Base-by-base conservation (phyloP, 2,888 invertebrate genomes). In the Agrotis exclamationis region DNA sequence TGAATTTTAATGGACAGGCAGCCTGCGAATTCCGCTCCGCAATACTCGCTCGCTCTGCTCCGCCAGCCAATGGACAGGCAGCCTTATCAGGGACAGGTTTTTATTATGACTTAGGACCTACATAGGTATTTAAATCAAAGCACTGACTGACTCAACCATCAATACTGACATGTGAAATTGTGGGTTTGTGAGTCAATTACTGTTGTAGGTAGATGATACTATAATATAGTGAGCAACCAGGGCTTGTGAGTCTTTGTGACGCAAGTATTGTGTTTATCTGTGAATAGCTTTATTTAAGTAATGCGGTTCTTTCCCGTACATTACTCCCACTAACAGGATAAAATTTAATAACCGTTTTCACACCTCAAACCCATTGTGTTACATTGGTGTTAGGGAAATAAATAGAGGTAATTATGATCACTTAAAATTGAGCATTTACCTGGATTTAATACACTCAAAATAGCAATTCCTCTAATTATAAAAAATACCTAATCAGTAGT, bases 101-200 rank as follows among this genome's bases (percentile, higher is more conserved):
- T 47, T 59, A 20, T n/a, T 20, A 33, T 33, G 33, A 33, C 33
- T 7, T 7, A 7, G 7, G n/a, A n/a, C n/a, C n/a, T n/a, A n/a
- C n/a, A n/a, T n/a, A n/a, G 33, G 6, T 33, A 7, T 33, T 33
- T 48, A 47, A 33, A 63, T 33, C n/a, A 14, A 44, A 57, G 7
- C 33, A 14, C 57, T 58, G 50, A 72, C 53, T 54, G 54, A 33
- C 54, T n/a, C 33, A 3, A 56, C 33, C 33, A 56, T n/a, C n/a
- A 18, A n/a, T n/a, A 20, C 22, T 62, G 39, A 9, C 13, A 13
- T 44, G n/a, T 57, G 7, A 63, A 45, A 22, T 33, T 44, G 60
- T 69, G 57, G 3, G 9, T 18, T 22, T 56, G 14, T 67, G 44
- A 70, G 16, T 70, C 54, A 63, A 28, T 18, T 58, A 53, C n/a